These are phyloP conservation scores for Pangasius mekongensis DNA, from an alignment of 2,797 vertebrate species.

Conservation along the genomic window DNA sequence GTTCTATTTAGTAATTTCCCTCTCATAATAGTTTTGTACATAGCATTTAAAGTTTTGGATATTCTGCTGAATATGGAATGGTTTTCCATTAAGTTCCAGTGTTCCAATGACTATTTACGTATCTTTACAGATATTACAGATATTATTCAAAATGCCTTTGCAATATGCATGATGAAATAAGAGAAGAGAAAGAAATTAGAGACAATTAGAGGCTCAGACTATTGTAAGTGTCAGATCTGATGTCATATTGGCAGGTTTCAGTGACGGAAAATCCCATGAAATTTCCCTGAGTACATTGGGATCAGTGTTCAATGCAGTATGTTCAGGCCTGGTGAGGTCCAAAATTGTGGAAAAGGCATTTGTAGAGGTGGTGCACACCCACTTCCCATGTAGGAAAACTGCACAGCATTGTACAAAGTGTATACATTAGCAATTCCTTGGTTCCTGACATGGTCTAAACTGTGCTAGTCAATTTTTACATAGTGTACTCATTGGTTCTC, in stretches of 20 bases:
- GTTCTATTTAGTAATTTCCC: neutral
- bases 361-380: neutral
- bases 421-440: neutral
- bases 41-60: neutral
- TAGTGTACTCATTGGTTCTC: neutral
- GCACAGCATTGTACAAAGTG: neutral
- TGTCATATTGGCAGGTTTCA: neutral
- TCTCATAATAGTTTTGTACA: neutral
- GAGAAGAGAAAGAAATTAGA: neutral
- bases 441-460: neutral
- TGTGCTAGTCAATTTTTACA: neutral
- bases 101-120: neutral
- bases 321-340: neutral
- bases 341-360: neutral
- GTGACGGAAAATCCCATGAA: neutral
- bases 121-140: neutral
- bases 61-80: neutral
- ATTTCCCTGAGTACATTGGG: neutral
- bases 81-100: neutral
- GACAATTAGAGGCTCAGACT: neutral
- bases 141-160: neutral
- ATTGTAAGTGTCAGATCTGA: neutral
- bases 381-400: neutral
- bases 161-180: neutral
- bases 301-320: neutral